Base-by-base conservation (phyloP, 2,888 invertebrate genomes). In the Barypeithes pellucidus region DNA sequence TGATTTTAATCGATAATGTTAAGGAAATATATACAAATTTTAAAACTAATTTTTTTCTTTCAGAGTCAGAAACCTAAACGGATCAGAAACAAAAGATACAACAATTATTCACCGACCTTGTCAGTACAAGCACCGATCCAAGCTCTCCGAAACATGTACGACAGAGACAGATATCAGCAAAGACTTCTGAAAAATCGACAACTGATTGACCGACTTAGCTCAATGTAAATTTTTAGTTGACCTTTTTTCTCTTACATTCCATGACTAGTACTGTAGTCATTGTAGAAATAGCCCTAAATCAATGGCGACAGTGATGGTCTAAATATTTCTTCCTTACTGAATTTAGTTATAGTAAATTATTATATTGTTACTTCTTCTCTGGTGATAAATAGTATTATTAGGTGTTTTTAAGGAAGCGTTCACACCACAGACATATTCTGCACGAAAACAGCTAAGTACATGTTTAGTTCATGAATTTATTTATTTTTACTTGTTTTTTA, bases 51-150 rank as follows among this genome's bases (percentile, higher is more conserved):
- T 22, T 50, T 73, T 76, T 36, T 66, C 20, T 79, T 79, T 39
- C 76, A 79, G 79, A 72, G 74, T 16, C 43, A 52, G 20, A 77
- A 78, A 60, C 75, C 62, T 33, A 77, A 74, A 57, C 75, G 73
- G 60, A 72, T 77, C 41, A 67, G 79, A 59, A 78, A 76, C 76
- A 80, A 79, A 61, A 75, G 79, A 33, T 78, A 77, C 73, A 78
- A 80, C 71, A 68, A 71, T 52, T 77, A 77, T 14, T 52, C 67
- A 2, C 79, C 79, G 2, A 76, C 80, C 5, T 75, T 83, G 20
- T 83, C 82, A 2, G 81, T 83, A 20, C 77, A 77, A 60, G 79
- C 80, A 3, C 79, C 79, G 8, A 79, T 80, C 41, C 77, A 80
- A 47, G 77, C 74, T 22, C 71, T 80, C 29, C 66, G 79, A 54